These are phyloP conservation scores for Drymonia ruficornis DNA, from an alignment of 2,888 invertebrate genomes.

Conservation along the genomic window DNA sequence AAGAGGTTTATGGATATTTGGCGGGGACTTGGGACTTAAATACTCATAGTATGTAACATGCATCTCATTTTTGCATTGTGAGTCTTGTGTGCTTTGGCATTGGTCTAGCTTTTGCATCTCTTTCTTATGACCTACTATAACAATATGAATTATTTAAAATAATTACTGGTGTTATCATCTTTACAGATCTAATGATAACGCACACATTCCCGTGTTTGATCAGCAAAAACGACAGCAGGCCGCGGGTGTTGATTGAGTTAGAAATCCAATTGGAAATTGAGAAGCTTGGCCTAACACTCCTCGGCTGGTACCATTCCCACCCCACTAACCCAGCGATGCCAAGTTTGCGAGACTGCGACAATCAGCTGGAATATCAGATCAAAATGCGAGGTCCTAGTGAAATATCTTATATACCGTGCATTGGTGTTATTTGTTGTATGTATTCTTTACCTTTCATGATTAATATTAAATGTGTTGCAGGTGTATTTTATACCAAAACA, in stretches of 20 bases:
- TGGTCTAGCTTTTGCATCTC: background rate
- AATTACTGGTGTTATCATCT: background rate
- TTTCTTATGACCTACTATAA: no score
- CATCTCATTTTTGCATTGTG: background rate
- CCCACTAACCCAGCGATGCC: slow-evolving; percentile 95
- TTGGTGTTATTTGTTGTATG: slow-evolving; percentile 97
- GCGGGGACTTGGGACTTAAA: slow-evolving; percentile 98
- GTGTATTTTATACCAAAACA: background rate
- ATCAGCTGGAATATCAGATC: slow-evolving; percentile 97
- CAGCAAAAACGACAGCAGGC: slow-evolving; percentile 91
- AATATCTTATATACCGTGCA: slow-evolving; percentile 96
- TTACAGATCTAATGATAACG: slow-evolving; percentile 92
- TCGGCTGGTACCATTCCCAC: slow-evolving; percentile 99
- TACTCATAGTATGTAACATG: slow-evolving; percentile 91
- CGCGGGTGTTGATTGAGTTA: slow-evolving; percentile 90
- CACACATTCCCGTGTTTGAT: slow-evolving; percentile 95
- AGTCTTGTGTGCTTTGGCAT: background rate
- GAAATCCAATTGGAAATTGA: slow-evolving; percentile 94
- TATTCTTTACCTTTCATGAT: slow-evolving; percentile 32
- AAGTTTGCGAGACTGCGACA: slow-evolving; percentile 94
- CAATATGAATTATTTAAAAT: background rate
- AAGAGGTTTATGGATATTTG: slow-evolving; percentile 97
- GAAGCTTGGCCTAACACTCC: slow-evolving; percentile 90
- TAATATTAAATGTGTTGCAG: background rate
- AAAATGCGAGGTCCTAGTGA: slow-evolving; percentile 96